Evolutionary conservation across 1,140 invertebrate species (phyloP), one percentile per base, ranked within the genome.

Genomic region (Pseudomyrmex sp.): DNA sequence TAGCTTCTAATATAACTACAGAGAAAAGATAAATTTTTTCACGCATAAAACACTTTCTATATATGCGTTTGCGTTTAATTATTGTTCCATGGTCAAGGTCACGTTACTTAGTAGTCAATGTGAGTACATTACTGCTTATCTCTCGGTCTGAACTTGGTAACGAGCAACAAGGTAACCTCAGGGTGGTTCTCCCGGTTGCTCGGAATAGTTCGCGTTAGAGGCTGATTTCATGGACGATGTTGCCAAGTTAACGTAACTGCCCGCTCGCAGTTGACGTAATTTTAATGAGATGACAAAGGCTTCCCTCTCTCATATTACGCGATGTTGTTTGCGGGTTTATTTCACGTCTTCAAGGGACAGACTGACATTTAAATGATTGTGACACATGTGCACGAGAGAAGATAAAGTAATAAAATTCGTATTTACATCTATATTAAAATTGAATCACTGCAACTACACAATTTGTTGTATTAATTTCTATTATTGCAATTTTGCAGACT

Each of bases 261-360:
- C 54, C 62, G n/a, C 50, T 48, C 63, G 26, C 10, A 52, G 58
- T 85, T 58, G 70, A 58, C 65, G 20, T 87, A 87, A 85, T 75
- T 87, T 86, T 82, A 83, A 87, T 70, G 70, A 70, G 70, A 58
- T 76, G 58, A 85, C 65, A 76, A 76, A 76, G 63, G 56, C 35
- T 35, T 5, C 46, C 13, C 18, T 35, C 65, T 59, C 46, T 7
- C 35, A 59, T 46, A n/a, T 59, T 23, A 77, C 54, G 50, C 10
- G n/a, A 66, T 13, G 62, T 7, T 65, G 54, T 50, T 72, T 61
- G 59, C 56, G 7, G 23, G 59, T 72, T 80, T 50, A 72, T 59
- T 18, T 15, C 35, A 23, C 1, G 4, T 46, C 18, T 8, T 48
- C 52, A 26, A 56, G 2, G 9, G 18, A 10, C 44, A 54, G 2